Evolutionary conservation across 92 coral and sea anemone species (phyloP), one percentile per base, ranked within the genome.

Genomic region (Epizoanthus scotinus): DNA sequence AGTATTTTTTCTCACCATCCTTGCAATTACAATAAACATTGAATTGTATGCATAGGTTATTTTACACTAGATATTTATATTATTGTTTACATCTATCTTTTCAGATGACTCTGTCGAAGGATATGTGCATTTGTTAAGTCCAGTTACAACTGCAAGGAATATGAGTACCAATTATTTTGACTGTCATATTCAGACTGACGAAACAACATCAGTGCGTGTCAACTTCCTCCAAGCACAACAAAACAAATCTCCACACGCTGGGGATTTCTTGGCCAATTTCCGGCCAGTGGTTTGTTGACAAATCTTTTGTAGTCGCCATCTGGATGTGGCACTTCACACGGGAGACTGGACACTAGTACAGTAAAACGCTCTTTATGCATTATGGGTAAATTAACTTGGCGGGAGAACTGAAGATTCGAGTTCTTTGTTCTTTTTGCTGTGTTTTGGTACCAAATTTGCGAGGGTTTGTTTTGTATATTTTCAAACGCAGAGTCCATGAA

Each of bases 21-120:
- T 64, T 64, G 70, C 70, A 64, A 26, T 64, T 64, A 17, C 15
- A 13, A 64, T 25, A 10, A 64, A 64, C 70, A 64, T 64, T 26
- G 28, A 63, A 63, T 63, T 10, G 25, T 63, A 63, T 63, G 69
- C 69, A 63, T 64, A 64, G 47, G 70, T 64, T 64, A 26, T 64
- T 64, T n/a, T 64, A 64, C 20, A 21, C 28, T 61, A 67, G 74
- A 69, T 69, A 69, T 69, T 69, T 69, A 69, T 69, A 69, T 69
- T 69, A 67, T 18, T 67, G 74, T 69, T 69, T 69, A 69, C 74
- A 69, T 47, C 59, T 69, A 44, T 69, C 58, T 70, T 70, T 70
- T 70, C 77, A 70, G 77, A 70, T 70, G 40, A 50, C 77, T 70
- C 75, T 42, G 77, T 81, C 13, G 85, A 81, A 81, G 85, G 78